phyloP scores from a whole-genome alignment of 1,140 invertebrate genomes.

The Cotesia vestalis region DNA sequence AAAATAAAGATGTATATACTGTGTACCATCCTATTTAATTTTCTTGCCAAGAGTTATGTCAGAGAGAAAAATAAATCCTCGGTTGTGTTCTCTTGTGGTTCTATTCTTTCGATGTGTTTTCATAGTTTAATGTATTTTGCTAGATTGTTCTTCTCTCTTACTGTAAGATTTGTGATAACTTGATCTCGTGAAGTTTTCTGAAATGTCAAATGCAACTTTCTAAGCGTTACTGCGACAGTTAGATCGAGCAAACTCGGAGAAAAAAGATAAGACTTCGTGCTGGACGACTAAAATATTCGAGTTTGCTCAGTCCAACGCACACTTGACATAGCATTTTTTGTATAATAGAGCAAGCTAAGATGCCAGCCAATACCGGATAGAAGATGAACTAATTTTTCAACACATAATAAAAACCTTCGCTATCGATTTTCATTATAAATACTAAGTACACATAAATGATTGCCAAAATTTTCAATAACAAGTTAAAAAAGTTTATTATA shows the following conservation, averaged over 20 bases:
- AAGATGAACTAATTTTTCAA: background rate
- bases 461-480: background rate
- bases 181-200: slow-evolving; percentile 15
- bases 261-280: slow-evolving; percentile 9
- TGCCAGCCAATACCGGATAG: background rate
- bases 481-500: background rate
- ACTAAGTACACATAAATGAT: background rate
- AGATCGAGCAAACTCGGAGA: background rate
- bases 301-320: slow-evolving; percentile 12
- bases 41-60: background rate
- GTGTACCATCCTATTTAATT: background rate
- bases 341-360: background rate
- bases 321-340: slow-evolving; percentile 20
- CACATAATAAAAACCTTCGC: background rate
- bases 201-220: slow-evolving; percentile 9
- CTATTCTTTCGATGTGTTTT: slow-evolving; percentile 1
- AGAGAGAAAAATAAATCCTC: slow-evolving; percentile 2
- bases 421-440: slow-evolving; percentile 2
- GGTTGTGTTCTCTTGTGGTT: background rate
- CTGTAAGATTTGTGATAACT: slow-evolving; percentile 28
- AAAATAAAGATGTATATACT: background rate
- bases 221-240: background rate
- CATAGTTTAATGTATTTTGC: slow-evolving; percentile 37
- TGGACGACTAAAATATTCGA: slow-evolving; percentile 32
- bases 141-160: slow-evolving; percentile 26